Evolutionary conservation across 2,888 invertebrate species (phyloP), one percentile per base, ranked within the genome.

Genomic region (Sinelater perroti): DNA sequence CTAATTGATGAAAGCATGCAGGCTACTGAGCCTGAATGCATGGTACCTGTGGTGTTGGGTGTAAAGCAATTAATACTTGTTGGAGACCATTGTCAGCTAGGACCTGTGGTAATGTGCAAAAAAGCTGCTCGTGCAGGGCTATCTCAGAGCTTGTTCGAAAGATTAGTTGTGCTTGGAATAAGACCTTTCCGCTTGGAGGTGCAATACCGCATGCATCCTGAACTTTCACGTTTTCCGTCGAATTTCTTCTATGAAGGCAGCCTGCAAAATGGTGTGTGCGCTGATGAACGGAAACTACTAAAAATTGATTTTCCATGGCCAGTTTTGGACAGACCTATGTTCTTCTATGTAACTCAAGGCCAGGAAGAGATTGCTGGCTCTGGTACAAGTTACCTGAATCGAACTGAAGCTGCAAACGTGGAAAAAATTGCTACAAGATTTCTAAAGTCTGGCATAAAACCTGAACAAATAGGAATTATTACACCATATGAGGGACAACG

Each of bases 211-310:
- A 99, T 99, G 99, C 99, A 99, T 75, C 99, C 99, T 0, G 95
- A 96, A 71, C 82, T 99, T 5, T 95, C 96, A 0, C 88, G 95
- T 55, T 99, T 99, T 76, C 99, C 99, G 0, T 98, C 97, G 0
- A 98, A 99, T 78, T 97, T 98, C 80, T 99, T 99, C 80, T 99
- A 99, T 73, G 99, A 99, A 75, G 98, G 99, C 0, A 96, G 96
- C 2, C 83, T 99, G 42, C 99, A 99, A 76, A 99, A 99, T 77
- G 99, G 99, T 1, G 98, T 99, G 1, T 96, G 97, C 68, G 93
- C 97, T 1, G 97, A 95, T 72, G 98, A 99, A 72, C 83, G 98
- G 5, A 90, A 92, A 63, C 81, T 97, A 61, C 81, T 85, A 36
- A 93, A 93, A 72, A 88, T 97, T 58, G 97, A 98, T 72, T 99